Evolutionary conservation across 1,140 invertebrate genomes (phyloP).

Genomic region (Drosophila erecta): DNA sequence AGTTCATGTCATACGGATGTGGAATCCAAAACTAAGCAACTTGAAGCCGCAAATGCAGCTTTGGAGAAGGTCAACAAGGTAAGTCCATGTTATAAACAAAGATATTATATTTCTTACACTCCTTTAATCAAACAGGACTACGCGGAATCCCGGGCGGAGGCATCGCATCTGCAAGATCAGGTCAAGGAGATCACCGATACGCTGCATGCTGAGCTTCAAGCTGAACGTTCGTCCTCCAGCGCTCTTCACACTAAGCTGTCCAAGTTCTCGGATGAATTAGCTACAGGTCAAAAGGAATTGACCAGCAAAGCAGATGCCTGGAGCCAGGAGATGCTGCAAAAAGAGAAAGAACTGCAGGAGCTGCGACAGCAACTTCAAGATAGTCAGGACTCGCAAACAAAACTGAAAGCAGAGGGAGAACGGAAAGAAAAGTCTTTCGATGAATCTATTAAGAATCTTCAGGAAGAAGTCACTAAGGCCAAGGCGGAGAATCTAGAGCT

Average conservation of each 20-base stretch:
- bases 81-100: constrained; percentile 6
- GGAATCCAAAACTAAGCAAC: constrained; percentile 29
- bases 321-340: constrained; percentile 47
- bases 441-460: constrained; percentile 35
- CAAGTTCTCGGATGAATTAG: constrained; percentile 59
- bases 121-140: constrained; percentile 10
- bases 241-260: constrained; percentile 58
- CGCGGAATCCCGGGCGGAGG: constrained; percentile 75
- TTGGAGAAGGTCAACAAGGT: constrained; percentile 48
- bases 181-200: constrained; percentile 46
- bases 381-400: constrained; percentile 38
- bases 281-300: constrained; percentile 49
- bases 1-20: constrained; percentile 29
- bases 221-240: constrained; percentile 17
- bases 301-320: constrained; percentile 53
- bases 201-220: constrained; percentile 59
- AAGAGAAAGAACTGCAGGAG: constrained; percentile 59
- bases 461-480: constrained; percentile 49
- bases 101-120: too few species aligned
- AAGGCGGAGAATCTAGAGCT: constrained; percentile 54
- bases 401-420: constrained; percentile 43
- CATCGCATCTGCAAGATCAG: constrained; percentile 55
- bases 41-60: constrained; percentile 34
- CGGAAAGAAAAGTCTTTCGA: constrained; percentile 27
- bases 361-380: constrained; percentile 48